Percentiles rank a stretch among this genome's conserved stretches.
Conservation (phyloP, 2,888 invertebrate species). For the Lasiommata megera region DNA sequence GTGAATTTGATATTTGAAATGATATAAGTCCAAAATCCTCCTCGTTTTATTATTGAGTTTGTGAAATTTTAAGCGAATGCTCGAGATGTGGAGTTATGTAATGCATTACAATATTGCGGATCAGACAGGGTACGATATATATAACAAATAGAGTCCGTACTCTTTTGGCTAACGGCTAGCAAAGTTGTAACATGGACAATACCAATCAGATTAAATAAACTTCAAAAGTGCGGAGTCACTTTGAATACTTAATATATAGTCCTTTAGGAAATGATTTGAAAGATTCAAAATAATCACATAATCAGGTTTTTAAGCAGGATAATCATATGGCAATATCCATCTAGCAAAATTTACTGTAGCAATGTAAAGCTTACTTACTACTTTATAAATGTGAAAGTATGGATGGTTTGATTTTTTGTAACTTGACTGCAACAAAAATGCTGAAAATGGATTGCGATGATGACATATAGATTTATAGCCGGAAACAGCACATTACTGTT, state of each 20-base stretch:
- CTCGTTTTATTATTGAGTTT: constrained; percentile 9
- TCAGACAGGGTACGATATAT: neutral
- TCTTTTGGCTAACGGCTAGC: neutral
- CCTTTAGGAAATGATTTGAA: neutral
- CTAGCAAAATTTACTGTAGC: too few species aligned
- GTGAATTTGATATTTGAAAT: constrained; percentile 20
- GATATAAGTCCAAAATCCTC: constrained; percentile 5
- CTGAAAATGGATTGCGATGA: too few species aligned
- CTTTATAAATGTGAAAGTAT: too few species aligned
- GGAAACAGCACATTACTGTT: too few species aligned
- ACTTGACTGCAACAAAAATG: too few species aligned
- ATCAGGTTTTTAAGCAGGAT: too few species aligned
- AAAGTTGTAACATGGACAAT: neutral
- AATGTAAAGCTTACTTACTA: too few species aligned
- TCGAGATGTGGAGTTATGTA: neutral
- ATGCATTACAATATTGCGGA: neutral
- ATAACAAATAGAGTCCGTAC: neutral
- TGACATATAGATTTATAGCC: too few species aligned
- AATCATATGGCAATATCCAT: too few species aligned
- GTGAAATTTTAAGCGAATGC: neutral
- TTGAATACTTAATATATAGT: neutral
- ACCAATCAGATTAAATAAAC: neutral
- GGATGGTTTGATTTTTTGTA: too few species aligned
- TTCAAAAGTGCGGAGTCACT: neutral
- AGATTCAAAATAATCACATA: neutral